Base-by-base conservation (phyloP, 92 coral and sea anemone genomes). In the Zoanthus sansibaricus region DNA sequence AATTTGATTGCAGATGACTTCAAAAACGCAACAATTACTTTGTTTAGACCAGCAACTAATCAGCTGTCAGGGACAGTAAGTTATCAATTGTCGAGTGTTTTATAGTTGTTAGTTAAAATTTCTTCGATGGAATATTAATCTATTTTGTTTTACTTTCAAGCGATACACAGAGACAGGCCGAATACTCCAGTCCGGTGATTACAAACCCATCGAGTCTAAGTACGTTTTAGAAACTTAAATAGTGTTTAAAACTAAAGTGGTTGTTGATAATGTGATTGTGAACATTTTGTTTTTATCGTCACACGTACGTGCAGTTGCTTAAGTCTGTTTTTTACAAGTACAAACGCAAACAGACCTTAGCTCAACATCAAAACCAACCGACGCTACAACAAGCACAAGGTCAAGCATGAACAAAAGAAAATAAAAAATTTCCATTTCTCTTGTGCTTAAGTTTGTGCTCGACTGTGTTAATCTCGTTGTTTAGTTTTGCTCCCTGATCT, bases 31-130 rank as follows among this genome's bases (percentile, higher is more conserved):
- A 88, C 98, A 2, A 94, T 97, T 68, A 95, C 98, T 17, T 89
- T 97, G 90, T 97, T 95, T 89, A 89, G 90, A 78, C 98, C 96
- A 46, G 94, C 99, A 48, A 93, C 93, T 11, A 90, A 78, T 15
- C 94, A 98, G 71, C 87, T 97, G 91, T 93, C 97, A 86, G 98
- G 98, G 83, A 84, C 95, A 87, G 99, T 97, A 87, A 95, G 98
- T 88, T 51, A 33, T 15, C 66, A 77, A 15, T 76, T 12, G 7
- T 59, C 30, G 6, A 69, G 1, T 32, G 74, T 33, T 31, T 31
- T 69, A 31, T 33, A 69, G 44, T 75, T 62, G 87, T 11, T 42
- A 21, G 9, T 31, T 56, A 25, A 25, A 25, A 25, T 25, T 80
- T 79, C 12, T 11, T 12, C 48, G 78, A 11, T 70, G 13, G 30